Percentiles rank a stretch among this genome's conserved stretches.
These are phyloP conservation scores for Deroplatys truncata DNA, from an alignment of 2,888 invertebrate species.

Conservation along the genomic window DNA sequence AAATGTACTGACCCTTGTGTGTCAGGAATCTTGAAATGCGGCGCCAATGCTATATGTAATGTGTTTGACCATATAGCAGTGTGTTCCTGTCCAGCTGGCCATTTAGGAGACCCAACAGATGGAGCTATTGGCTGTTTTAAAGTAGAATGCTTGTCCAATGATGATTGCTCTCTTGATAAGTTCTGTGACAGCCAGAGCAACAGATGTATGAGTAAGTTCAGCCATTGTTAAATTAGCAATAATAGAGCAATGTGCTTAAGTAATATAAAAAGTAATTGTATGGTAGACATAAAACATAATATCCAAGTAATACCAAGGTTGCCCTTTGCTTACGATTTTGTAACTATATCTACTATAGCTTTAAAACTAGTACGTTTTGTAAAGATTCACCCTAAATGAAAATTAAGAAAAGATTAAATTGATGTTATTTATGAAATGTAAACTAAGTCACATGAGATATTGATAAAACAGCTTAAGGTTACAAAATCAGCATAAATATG, in stretches of 20 bases:
- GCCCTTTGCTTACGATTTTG: neutral
- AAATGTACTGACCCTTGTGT: conserved; percentile 79
- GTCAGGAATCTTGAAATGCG: conserved; percentile 60
- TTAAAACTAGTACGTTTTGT: no score
- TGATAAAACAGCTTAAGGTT: no score
- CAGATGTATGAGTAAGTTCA: conserved; percentile 69
- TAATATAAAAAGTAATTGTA: no score
- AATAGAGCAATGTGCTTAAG: no score
- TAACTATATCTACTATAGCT: neutral
- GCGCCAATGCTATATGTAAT: conserved; percentile 70
- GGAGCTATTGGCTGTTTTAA: conserved; percentile 77
- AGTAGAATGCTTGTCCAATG: conserved; percentile 77
- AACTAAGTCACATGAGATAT: no score
- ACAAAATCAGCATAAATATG: no score
- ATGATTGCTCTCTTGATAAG: conserved; percentile 71
- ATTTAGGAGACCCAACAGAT: conserved; percentile 76
- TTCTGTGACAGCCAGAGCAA: conserved; percentile 70
- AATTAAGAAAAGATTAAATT: no score
- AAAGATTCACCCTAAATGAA: no score
- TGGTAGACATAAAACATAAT: no score
- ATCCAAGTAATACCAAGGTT: neutral
- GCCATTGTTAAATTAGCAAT: no score
- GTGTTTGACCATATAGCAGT: conserved; percentile 66
- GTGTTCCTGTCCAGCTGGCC: conserved; percentile 76
- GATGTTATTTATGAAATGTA: no score